phyloP scores from a whole-genome alignment of 2,113 vertebrate species.

The Equus przewalskii region DNA sequence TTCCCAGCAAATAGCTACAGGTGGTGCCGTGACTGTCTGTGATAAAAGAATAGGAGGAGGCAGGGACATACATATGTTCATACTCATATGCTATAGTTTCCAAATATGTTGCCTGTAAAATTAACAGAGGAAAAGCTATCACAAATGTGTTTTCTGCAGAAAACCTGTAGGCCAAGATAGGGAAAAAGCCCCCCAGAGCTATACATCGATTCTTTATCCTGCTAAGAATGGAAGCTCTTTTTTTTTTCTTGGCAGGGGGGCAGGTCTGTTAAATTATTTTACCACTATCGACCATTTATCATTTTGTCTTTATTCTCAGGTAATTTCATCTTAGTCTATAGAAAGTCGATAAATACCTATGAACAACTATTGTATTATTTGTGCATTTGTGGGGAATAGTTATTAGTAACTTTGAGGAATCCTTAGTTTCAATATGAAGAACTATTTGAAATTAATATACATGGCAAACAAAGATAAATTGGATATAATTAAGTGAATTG shows the following conservation, averaged over 20 bases:
- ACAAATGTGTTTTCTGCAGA: not conserved
- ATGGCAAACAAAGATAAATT: slow-evolving; percentile 24
- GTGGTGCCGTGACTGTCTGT: not conserved
- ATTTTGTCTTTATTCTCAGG: slow-evolving; percentile 27
- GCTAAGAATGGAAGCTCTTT: not conserved
- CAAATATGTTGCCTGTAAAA: not conserved
- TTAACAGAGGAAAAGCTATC: not conserved
- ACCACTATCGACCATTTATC: not conserved
- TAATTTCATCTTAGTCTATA: slow-evolving; percentile 46
- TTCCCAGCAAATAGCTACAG: not conserved
- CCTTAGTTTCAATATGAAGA: not conserved
- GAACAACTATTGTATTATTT: slow-evolving; percentile 39
- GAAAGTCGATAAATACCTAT: slow-evolving; percentile 9
- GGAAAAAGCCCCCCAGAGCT: not conserved
- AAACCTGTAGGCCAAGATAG: not conserved
- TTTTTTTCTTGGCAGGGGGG: not conserved
- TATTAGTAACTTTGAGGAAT: slow-evolving; percentile 29
- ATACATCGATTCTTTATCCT: not conserved
- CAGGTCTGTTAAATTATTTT: not conserved
- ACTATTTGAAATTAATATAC: slow-evolving; percentile 35
- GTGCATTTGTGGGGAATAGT: not conserved
- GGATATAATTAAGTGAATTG: not conserved
- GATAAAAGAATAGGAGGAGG: not conserved
- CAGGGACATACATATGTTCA: not conserved
- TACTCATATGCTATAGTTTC: not conserved